Base-by-base conservation (phyloP, 2,888 invertebrate genomes). In the Atethmia centrago region DNA sequence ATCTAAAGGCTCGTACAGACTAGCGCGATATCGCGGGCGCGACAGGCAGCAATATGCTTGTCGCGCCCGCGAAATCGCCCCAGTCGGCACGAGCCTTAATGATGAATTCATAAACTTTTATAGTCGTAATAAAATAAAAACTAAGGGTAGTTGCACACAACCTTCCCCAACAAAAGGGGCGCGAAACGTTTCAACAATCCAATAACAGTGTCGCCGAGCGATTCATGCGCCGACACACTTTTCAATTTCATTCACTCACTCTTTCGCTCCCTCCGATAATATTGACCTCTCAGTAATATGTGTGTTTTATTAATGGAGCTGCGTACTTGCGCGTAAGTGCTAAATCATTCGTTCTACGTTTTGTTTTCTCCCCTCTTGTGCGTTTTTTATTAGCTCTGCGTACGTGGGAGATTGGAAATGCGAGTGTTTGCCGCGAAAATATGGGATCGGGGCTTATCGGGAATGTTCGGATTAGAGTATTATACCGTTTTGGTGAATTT, bases 281-380 rank as follows among this genome's bases (percentile, higher is more conserved):
- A 88, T 85, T 85, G 88, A 84, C 88, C 84, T 85, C 80, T 85
- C 83, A 71, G 84, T 89, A 90, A 89, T 90, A 87, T 88, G 89
- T 90, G 87, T 91, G 80, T 85, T 91, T 90, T 91, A 91, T 91
- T 91, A 92, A 92, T 92, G 91, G 89, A 85, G 83, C 83, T 76
- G 74, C 72, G 80, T 83, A 87, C 89, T 88, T 88, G 73, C 82
- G 77, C 80, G 82, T 82, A 84, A 89, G 88, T 88, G 88, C 88
- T 89, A 88, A 88, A 88, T 85, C 88, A 88, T 89, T 89, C 82
- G 79, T 84, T 87, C 83, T 83, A 74, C 74, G 83, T 86, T 86
- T 84, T 87, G 85, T 87, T 85, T 83, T 68, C 73, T 59, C 76
- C 69, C 61, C 71, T 61, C 49, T 75, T 69, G 65, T 75, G 74